Conservation (phyloP, 2,888 invertebrate species). For the Pseudococcus viburni region DNA sequence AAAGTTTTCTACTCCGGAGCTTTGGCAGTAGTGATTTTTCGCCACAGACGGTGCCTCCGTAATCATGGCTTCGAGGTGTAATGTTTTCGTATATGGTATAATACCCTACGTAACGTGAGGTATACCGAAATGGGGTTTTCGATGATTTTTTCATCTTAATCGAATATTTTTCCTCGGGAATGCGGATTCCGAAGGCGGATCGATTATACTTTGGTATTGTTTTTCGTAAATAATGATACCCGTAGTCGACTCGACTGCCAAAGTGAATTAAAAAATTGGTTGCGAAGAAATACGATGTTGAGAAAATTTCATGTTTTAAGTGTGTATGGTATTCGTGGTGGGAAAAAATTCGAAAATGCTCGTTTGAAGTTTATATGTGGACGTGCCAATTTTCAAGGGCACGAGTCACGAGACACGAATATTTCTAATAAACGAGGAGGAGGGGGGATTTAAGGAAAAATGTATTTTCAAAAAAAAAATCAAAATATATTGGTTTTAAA, state of each 20-base stretch:
- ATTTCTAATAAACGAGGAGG: too few relatives aligned
- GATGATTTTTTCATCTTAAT: background rate
- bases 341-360: too few relatives aligned
- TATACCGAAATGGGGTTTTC: background rate
- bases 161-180: conserved; percentile 10
- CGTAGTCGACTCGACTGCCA: background rate
- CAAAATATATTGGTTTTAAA: too few relatives aligned
- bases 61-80: conserved; percentile 20
- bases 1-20: background rate
- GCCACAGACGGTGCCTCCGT: background rate
- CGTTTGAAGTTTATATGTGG: too few relatives aligned
- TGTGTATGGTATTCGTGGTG: too few relatives aligned
- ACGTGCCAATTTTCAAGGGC: too few relatives aligned
- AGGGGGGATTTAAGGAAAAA: too few relatives aligned
- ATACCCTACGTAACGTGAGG: background rate
- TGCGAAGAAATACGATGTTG: too few relatives aligned
- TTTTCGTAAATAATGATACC: background rate
- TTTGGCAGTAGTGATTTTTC: background rate
- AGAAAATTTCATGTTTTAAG: too few relatives aligned
- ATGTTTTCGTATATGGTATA: background rate
- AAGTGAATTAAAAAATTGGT: too few relatives aligned
- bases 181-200: background rate
- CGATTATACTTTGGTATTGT: background rate
- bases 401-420: too few relatives aligned
- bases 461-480: too few relatives aligned